phyloP scores from a whole-genome alignment of 2,888 invertebrate species.

The Galerucella nymphaeae region DNA sequence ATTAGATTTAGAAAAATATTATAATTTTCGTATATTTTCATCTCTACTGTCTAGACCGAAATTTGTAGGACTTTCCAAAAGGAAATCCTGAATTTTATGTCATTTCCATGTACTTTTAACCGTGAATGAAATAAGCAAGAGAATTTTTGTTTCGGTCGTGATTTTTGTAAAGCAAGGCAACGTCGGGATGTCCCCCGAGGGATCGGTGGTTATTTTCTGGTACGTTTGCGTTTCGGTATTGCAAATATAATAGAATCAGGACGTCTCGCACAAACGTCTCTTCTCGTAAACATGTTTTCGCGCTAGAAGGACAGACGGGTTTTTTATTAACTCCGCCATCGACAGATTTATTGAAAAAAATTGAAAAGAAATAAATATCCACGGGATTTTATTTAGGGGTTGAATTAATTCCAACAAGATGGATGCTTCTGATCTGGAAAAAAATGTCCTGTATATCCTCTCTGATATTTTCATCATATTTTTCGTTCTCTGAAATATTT shows the following conservation, averaged over 20 bases:
- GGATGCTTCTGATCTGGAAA: not conserved
- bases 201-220: slow-evolving; percentile 40
- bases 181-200: slow-evolving; percentile 18
- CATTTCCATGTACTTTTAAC: no score
- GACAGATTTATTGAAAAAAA: slow-evolving; percentile 32
- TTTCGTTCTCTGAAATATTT: no score
- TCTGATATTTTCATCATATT: no score
- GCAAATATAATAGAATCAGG: slow-evolving; percentile 37
- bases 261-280: slow-evolving; percentile 20
- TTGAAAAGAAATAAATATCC: slow-evolving; percentile 30
- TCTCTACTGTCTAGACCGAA: no score
- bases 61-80: no score
- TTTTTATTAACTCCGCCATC: slow-evolving; percentile 33
- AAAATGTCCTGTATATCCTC: not conserved
- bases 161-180: slow-evolving; percentile 17
- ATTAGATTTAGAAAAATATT: no score
- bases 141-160: no score
- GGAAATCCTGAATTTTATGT: no score
- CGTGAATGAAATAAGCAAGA: no score
- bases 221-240: slow-evolving; percentile 41
- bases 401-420: slow-evolving; percentile 30
- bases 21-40: no score
- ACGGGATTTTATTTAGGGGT: slow-evolving; percentile 22
- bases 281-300: slow-evolving; percentile 39
- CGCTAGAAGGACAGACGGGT: slow-evolving; percentile 26